Base-by-base conservation (phyloP, 2,888 invertebrate genomes). In the Scaptomyza cyrtandrae region DNA sequence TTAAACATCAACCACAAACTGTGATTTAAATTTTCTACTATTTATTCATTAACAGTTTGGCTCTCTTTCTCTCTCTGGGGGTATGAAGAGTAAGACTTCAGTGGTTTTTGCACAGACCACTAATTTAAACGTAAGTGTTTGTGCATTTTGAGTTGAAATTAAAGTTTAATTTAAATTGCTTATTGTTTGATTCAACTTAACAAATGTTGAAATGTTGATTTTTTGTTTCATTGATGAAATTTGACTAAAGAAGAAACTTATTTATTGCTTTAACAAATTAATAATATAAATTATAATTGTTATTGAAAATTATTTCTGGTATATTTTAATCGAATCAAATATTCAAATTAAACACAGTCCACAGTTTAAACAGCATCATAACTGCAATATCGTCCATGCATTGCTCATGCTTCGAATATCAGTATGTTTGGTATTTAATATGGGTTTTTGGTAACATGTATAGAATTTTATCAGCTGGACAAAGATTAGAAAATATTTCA, bases 401-500 rank as follows among this genome's bases (percentile, higher is more conserved):
- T 53, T 54, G 13, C 27, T 33, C 35, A 35, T 19, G 29, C 31
- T n/a, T n/a, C 1, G 6, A 54, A 60, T 31, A 45, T 31, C 19
- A 3, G 14, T 27, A 4, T 35, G 37, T 37, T 43, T 46, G 52
- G 50, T 50, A 71, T 71, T 60, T 55, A 62, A 58, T 35, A 61
- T 19, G 33, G 24, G 24, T 14, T 44, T 44, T 31, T 7, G 27
- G 31, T 53, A 63, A 68, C 58, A 68, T 75, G 45, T 52, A 72
- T 61, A 41, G 73, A 41, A 71, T 53, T 60, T 58, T 33, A 6
- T 0, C 33, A 58, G 16, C 41, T 13, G 6, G 24, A n/a, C 41
- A 49, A 48, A 71, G 68, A 68, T 75, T 76, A 68, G 55, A 76
- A 68, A 75, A 76, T 71, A 68, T 72, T 71, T 46, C 37, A 53